Base-by-base conservation (phyloP, 2,888 invertebrate genomes). In the Andrena dorsata region DNA sequence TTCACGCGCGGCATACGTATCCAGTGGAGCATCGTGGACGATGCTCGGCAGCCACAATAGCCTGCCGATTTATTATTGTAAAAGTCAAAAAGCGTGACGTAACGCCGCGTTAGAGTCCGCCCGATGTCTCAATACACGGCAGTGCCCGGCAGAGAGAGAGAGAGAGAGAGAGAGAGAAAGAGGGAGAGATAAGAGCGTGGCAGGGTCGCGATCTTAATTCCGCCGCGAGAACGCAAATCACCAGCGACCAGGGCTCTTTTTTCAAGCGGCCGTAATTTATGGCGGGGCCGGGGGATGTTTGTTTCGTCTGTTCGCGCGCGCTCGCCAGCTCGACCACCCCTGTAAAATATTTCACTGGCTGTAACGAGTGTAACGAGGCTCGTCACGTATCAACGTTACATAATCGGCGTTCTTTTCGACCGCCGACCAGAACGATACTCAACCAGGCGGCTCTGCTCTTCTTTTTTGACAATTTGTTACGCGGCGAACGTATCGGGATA, bases 21-120 rank as follows among this genome's bases (percentile, higher is more conserved):
- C 26, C 64, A 68, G 23, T 58, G 69, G 58, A 61, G 28, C 75
- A 68, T 74, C 76, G 83, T 35, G 63, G 85, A 64, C 82, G 76
- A 76, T 82, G 76, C 83, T 84, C 73, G 83, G 84, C 86, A 86
- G 81, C n/a, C 83, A 91, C 90, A 91, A 91, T 91, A 84, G 90
- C 83, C 84, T 82, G 84, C 89, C 91, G 91, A 93, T 93, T 93
- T 91, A 90, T 92, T 87, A 89, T 89, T 88, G 88, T 88, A 91
- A 90, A 90, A 87, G 81, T 76, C 61, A 82, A 81, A 66, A 71
- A 71, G 89, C 90, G 90, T 91, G 89, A 90, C 89, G 90, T 86
- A 88, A 92, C 89, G 92, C 82, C 86, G 85, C 87, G 89, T 92
- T 89, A 90, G 90, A 32, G 78, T 53, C 82, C 68, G 78, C 47